phyloP scores from a whole-genome alignment of 2,797 vertebrate genomes.

The Lepus townsendii region DNA sequence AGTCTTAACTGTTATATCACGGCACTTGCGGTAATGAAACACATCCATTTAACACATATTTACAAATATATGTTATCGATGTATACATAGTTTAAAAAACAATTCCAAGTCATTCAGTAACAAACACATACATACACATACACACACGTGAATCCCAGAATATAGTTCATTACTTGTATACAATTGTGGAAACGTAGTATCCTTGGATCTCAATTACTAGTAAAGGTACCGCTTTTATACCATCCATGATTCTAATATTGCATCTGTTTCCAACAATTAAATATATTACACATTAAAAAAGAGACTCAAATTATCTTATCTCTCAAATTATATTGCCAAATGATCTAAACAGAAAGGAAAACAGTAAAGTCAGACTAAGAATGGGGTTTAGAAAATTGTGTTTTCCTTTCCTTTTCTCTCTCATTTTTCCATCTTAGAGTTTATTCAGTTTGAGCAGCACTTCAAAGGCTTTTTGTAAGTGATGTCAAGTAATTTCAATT shows the following conservation, averaged over 20 bases:
- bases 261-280: neutral
- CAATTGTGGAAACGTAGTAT: neutral
- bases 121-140: neutral
- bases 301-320: neutral
- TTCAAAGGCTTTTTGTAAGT: conserved; percentile 68
- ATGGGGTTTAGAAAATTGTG: neutral
- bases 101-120: neutral
- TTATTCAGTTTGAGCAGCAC: neutral
- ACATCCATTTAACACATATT: neutral
- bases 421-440: conserved; percentile 9
- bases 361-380: neutral
- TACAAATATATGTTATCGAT: neutral
- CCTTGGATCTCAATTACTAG: neutral
- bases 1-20: neutral
- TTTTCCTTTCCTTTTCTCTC: neutral
- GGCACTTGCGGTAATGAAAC: neutral
- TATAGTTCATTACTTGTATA: neutral
- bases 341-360: conserved; percentile 40
- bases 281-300: neutral
- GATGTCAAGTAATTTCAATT: conserved; percentile 29
- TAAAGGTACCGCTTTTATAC: neutral
- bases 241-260: neutral
- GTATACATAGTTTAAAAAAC: neutral
- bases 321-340: neutral
- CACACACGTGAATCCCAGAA: neutral